Base-by-base conservation (phyloP, 2,888 invertebrate genomes). In the Steromphala cineraria region DNA sequence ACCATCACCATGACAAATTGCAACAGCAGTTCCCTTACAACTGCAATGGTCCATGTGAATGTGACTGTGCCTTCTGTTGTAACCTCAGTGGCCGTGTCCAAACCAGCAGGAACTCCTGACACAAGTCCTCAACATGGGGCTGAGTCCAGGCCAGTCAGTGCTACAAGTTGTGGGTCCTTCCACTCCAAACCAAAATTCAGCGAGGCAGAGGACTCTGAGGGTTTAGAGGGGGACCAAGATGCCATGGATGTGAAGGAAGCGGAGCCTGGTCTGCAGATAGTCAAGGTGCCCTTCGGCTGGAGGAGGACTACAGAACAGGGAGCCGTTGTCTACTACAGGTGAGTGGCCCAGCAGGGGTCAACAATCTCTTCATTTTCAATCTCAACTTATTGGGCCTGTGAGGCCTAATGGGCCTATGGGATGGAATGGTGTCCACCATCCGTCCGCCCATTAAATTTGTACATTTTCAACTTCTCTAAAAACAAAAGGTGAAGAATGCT, bases 291-390 rank as follows among this genome's bases (percentile, higher is more conserved):
- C 87, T 95, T 95, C 90, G 96, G 96, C 86, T 97, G 97, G 97
- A 96, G 96, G 93, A 95, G 97, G 92, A 94, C 96, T 88, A 94
- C 95, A 89, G 95, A 95, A 92, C 95, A 96, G 93, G 96, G 96
- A 89, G 95, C 95, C 93, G 95, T 96, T 93, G 95, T 96, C 91
- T 97, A 97, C 94, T 95, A 96, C 94, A 96, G 96, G 96, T 96
- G 93, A 94, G 94, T 93, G 7, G 56, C 52, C 19, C 31, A n/a
- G n/a, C n/a, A n/a, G n/a, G n/a, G n/a, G n/a, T n/a, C n/a, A n/a
- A n/a, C 15, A 36, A 24, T 10, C 36, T 19, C 46, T 46, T 10
- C 5, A 13, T 10, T 46, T 46, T 46, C 3, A 36, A 36, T 36
- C 4, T n/a, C n/a, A n/a, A n/a, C n/a, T n/a, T n/a, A n/a, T n/a